Conservation (phyloP, 2,888 invertebrate genomes). For the Drosophila affinis region DNA sequence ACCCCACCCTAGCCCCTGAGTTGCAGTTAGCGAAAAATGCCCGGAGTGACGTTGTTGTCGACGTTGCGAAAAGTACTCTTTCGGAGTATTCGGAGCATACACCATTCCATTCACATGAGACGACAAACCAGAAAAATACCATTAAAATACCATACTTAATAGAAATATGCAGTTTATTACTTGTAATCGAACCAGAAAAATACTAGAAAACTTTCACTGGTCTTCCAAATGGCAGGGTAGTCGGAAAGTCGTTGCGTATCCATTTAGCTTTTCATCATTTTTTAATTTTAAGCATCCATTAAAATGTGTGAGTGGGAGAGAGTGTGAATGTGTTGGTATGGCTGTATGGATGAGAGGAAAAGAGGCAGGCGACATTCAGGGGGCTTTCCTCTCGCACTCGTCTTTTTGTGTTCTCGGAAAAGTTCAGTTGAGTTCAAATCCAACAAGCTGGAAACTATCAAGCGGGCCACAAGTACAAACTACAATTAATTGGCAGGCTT, state of each 20-base stretch:
- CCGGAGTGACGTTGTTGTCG: constrained; percentile 53
- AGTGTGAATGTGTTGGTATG: constrained; percentile 15
- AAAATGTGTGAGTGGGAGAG: constrained; percentile 35
- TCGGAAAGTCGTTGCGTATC: neutral
- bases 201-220: neutral
- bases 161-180: no score
- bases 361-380: constrained; percentile 18
- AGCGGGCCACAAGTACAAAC: constrained; percentile 50
- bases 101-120: no score
- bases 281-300: constrained; percentile 72
- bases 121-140: no score
- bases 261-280: neutral
- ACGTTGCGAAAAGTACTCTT: constrained; percentile 46
- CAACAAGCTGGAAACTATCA: constrained; percentile 75
- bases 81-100: neutral
- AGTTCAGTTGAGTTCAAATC: constrained; percentile 77
- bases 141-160: no score
- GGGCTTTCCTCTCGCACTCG: constrained; percentile 28
- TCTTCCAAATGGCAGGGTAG: neutral
- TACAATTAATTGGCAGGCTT: constrained; percentile 63
- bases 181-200: no score
- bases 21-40: constrained; percentile 53
- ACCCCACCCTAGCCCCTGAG: constrained; percentile 1
- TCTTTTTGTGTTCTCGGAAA: constrained; percentile 57
- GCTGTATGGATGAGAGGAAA: constrained; percentile 9